These are phyloP conservation scores for Oithona nana DNA, from an alignment of 2,888 invertebrate genomes.

Conservation along the genomic window DNA sequence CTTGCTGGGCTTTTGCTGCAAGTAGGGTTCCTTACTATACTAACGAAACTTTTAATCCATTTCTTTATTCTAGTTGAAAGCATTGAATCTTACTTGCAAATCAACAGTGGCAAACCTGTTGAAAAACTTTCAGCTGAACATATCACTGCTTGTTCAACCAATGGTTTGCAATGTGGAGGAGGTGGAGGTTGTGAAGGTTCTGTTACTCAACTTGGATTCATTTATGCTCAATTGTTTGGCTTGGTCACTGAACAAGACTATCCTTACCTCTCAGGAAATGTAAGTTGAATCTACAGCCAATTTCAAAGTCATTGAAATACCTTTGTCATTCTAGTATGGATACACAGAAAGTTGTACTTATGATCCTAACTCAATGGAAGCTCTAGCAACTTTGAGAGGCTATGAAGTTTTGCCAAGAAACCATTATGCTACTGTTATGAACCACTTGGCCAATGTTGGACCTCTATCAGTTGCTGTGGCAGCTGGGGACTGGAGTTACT, in stretches of 20 bases:
- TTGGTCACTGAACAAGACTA: slow-evolving; percentile 2
- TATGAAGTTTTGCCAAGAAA: slow-evolving; percentile 7
- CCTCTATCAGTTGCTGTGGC: slow-evolving; percentile 15
- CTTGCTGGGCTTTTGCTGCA: slow-evolving; percentile 37
- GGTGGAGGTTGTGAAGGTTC: slow-evolving; percentile 12
- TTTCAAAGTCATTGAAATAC: background rate
- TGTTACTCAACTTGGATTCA: slow-evolving; percentile 11
- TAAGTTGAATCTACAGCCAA: background rate
- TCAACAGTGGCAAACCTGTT: background rate
- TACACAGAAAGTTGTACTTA: background rate
- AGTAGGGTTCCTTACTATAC: slow-evolving; percentile 1
- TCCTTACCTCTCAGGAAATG: slow-evolving; percentile 6
- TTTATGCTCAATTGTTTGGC: slow-evolving; percentile 10
- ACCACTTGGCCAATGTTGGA: slow-evolving; percentile 14
- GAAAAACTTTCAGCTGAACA: slow-evolving; percentile 5
- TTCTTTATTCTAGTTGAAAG: slow-evolving; percentile 29
- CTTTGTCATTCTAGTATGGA: background rate
- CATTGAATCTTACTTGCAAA: slow-evolving; percentile 11
- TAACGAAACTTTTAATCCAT: too few relatives aligned
- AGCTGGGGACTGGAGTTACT: slow-evolving; percentile 2
- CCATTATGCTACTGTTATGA: slow-evolving; percentile 2
- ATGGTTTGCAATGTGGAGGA: slow-evolving; percentile 11
- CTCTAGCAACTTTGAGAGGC: background rate
- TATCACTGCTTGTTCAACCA: slow-evolving; percentile 11
- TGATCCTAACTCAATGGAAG: background rate